phyloP scores from a whole-genome alignment of 2,113 vertebrate species.

The Anguilla rostrata region DNA sequence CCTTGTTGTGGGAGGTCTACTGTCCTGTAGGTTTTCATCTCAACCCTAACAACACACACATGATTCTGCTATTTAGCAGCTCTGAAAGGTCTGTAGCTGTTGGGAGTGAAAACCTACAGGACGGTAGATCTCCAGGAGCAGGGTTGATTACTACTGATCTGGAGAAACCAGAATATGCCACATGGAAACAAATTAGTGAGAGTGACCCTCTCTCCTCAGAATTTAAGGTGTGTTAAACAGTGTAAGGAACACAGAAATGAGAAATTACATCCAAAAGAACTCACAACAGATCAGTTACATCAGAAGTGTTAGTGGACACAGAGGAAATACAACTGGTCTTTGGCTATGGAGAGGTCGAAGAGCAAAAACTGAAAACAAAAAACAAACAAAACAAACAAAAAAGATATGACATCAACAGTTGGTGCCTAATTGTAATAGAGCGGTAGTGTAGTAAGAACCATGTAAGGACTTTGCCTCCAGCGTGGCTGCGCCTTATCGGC shows the following conservation, averaged over 20 bases:
- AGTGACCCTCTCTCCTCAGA: not conserved
- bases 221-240: not conserved
- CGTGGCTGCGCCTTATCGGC: conserved; percentile 77
- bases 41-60: too few species aligned
- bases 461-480: conserved; percentile 77
- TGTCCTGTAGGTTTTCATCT: too few species aligned
- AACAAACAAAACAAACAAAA: conserved; percentile 25
- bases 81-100: too few species aligned
- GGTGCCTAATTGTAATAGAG: conserved; percentile 73
- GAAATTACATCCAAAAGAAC: not conserved
- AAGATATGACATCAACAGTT: conserved; percentile 46
- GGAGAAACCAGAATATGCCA: not conserved
- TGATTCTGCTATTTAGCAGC: too few species aligned
- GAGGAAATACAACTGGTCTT: conserved; percentile 4
- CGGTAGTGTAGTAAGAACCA: conserved; percentile 71
- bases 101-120: too few species aligned
- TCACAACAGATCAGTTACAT: not conserved
- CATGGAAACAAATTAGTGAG: not conserved
- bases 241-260: not conserved
- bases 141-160: too few species aligned
- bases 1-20: too few species aligned
- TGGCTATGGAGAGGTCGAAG: conserved; percentile 8
- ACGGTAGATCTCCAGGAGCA: too few species aligned
- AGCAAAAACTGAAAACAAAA: conserved; percentile 40
- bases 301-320: conserved; percentile 23